Percentiles rank a stretch among this genome's conserved stretches.
phyloP scores from a whole-genome alignment of 2,797 vertebrate genomes.

The Mallotus villosus region DNA sequence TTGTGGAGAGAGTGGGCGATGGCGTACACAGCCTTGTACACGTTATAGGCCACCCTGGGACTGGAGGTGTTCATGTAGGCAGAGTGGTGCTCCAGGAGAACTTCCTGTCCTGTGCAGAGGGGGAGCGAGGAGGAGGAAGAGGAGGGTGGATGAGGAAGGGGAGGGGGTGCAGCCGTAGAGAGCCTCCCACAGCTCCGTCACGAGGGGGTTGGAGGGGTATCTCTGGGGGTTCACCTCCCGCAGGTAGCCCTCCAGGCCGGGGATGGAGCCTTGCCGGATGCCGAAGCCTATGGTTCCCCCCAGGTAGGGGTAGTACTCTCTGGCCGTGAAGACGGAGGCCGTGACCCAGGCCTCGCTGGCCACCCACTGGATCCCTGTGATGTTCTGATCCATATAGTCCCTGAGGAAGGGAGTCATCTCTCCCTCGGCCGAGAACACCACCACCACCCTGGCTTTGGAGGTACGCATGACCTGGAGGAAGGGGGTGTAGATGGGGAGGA shows the following conservation, averaged over 20 bases:
- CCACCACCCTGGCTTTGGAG: conserved; percentile 72
- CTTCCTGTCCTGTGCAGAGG: conserved; percentile 66
- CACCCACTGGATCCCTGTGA: conserved; percentile 78
- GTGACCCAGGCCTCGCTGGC: conserved; percentile 79
- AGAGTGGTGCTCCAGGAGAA: conserved; percentile 59
- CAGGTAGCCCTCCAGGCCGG: conserved; percentile 66
- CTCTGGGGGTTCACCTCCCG: conserved; percentile 59
- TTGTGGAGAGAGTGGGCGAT: conserved; percentile 76
- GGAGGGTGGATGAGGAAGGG: conserved; percentile 7
- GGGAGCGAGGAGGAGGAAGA: conserved; percentile 33
- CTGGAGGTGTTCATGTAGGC: conserved; percentile 75
- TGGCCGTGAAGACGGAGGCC: conserved; percentile 70
- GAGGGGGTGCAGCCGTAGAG: conserved; percentile 67
- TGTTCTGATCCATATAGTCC: conserved; percentile 73
- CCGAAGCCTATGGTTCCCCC: conserved; percentile 76
- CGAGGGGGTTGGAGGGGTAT: conserved; percentile 60
- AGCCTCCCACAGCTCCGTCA: conserved; percentile 69
- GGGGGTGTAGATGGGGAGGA: neutral
- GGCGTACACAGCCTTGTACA: conserved; percentile 75
- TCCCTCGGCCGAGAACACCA: conserved; percentile 75
- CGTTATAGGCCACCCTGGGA: conserved; percentile 74
- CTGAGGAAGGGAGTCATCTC: conserved; percentile 74
- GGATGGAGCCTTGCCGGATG: conserved; percentile 66
- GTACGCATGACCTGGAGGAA: conserved; percentile 60
- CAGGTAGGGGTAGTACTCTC: conserved; percentile 68